Evolutionary conservation across 1,140 invertebrate species (phyloP), one percentile per base, ranked within the genome.

Genomic region (Coenobita brevimanus): DNA sequence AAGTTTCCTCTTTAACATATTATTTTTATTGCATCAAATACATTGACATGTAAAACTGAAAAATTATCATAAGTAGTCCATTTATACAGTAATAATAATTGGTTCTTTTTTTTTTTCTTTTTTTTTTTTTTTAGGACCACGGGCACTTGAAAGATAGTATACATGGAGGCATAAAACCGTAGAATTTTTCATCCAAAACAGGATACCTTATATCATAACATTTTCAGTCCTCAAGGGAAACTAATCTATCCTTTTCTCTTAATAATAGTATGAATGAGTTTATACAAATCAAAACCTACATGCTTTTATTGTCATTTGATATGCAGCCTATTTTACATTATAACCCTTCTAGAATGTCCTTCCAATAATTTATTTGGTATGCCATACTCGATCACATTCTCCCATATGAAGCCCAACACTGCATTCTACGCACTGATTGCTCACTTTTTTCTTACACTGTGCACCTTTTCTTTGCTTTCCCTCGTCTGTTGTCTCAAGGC

Each of bases 81-180:
- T 73, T 50, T 81, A 81, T 81, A 30, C 21, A 50, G 30, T 75
- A 81, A 81, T 80, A n/a, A n/a, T n/a, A 67, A 24, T 80, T 8
- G 8, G 50, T 81, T 46, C 50, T 81, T 81, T 24, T n/a, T n/a
- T n/a, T n/a, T n/a, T n/a, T n/a, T n/a, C n/a, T n/a, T n/a, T n/a
- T n/a, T n/a, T n/a, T n/a, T n/a, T n/a, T n/a, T n/a, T 81, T 81
- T 81, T 81, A 81, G 79, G 79, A 81, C 79, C 79, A 81, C 41
- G 79, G 79, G 79, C 24, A 79, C 79, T 24, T 50, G 79, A 69
- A 81, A 75, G 41, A 36, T n/a, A n/a, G 17, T 80, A 46, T 50
- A 81, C 73, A 21, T 81, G 15, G 6, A 41, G 36, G 10, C 73
- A 6, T 24, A 76, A 33, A 76, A 21, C 36, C 13, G 33, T 76